phyloP scores from a whole-genome alignment of 2,113 vertebrate species.

The Cyphotilapia sp. region DNA sequence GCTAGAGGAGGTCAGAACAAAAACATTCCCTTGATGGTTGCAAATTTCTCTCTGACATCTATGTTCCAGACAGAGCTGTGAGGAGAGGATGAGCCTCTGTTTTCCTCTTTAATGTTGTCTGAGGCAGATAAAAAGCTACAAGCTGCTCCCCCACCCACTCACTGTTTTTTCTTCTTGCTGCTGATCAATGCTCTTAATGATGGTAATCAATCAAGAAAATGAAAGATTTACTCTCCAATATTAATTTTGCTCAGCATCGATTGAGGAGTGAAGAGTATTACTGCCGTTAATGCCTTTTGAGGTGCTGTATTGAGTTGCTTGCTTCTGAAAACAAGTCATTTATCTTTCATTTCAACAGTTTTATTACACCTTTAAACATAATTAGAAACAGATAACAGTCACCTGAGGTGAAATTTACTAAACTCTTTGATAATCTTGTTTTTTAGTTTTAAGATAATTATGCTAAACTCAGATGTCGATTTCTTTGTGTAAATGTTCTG shows the following conservation, averaged over 20 bases:
- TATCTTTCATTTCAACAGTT: slow-evolving; percentile 62
- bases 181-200: slow-evolving; percentile 69
- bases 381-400: slow-evolving; percentile 67
- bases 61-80: slow-evolving; percentile 31
- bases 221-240: slow-evolving; percentile 69
- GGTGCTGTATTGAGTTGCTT: slow-evolving; percentile 51
- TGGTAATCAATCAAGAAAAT: slow-evolving; percentile 64
- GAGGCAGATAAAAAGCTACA: slow-evolving; percentile 45
- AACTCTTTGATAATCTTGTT: slow-evolving; percentile 37
- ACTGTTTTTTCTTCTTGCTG: slow-evolving; percentile 1
- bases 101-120: slow-evolving; percentile 35
- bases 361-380: slow-evolving; percentile 59
- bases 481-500: background rate
- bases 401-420: slow-evolving; percentile 45
- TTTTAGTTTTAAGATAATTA: slow-evolving; percentile 23
- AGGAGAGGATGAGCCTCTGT: slow-evolving; percentile 4
- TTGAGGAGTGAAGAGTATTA: slow-evolving; percentile 56
- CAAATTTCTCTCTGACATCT: slow-evolving; percentile 58
- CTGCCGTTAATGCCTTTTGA: slow-evolving; percentile 63
- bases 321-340: slow-evolving; percentile 63
- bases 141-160: slow-evolving; percentile 13
- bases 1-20: slow-evolving; percentile 60
- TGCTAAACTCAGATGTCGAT: slow-evolving; percentile 14
- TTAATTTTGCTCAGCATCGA: slow-evolving; percentile 68
- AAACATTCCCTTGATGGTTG: slow-evolving; percentile 52